phyloP scores from a whole-genome alignment of 2,797 vertebrate species.

The Lutjanus argentimaculatus region DNA sequence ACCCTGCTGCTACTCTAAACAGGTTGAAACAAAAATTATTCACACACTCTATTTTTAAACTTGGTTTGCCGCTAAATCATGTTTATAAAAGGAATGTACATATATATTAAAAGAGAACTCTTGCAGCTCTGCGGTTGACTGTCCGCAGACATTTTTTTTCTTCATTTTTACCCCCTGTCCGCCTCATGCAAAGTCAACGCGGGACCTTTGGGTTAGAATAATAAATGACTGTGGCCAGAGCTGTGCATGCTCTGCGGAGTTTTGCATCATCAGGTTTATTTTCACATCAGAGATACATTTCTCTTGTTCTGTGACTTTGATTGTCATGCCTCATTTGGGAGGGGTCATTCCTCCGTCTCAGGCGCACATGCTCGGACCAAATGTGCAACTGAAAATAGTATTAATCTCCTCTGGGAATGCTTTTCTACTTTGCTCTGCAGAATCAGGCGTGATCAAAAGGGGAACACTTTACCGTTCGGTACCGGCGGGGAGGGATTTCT shows the following conservation, averaged over 20 bases:
- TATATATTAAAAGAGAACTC: slow-evolving; percentile 69
- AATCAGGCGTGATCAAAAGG: slow-evolving; percentile 60
- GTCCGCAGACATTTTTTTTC: slow-evolving; percentile 34
- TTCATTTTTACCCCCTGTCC: slow-evolving; percentile 27
- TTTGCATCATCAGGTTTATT: slow-evolving; percentile 78
- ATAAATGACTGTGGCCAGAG: slow-evolving; percentile 70
- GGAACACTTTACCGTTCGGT: slow-evolving; percentile 35
- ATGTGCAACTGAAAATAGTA: slow-evolving; percentile 57
- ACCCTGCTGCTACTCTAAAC: slow-evolving; percentile 75
- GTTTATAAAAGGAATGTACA: slow-evolving; percentile 61
- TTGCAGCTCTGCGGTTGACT: slow-evolving; percentile 50
- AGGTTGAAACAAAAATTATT: slow-evolving; percentile 75
- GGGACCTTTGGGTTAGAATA: slow-evolving; percentile 69
- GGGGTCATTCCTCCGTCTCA: slow-evolving; percentile 55
- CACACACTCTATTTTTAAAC: slow-evolving; percentile 71
- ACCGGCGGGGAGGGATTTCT: slow-evolving; percentile 13
- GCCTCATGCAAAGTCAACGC: slow-evolving; percentile 62
- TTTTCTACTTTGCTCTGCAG: slow-evolving; percentile 43
- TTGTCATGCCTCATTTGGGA: slow-evolving; percentile 81
- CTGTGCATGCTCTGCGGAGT: slow-evolving; percentile 54
- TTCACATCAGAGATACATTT: slow-evolving; percentile 77
- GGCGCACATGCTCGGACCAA: slow-evolving; percentile 59
- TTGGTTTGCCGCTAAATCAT: slow-evolving; percentile 58
- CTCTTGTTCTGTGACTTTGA: slow-evolving; percentile 77
- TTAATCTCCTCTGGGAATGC: slow-evolving; percentile 42